Percentiles rank a stretch among this genome's conserved stretches.
phyloP scores from a whole-genome alignment of 2,797 vertebrate genomes.

The Alcedo atthis region DNA sequence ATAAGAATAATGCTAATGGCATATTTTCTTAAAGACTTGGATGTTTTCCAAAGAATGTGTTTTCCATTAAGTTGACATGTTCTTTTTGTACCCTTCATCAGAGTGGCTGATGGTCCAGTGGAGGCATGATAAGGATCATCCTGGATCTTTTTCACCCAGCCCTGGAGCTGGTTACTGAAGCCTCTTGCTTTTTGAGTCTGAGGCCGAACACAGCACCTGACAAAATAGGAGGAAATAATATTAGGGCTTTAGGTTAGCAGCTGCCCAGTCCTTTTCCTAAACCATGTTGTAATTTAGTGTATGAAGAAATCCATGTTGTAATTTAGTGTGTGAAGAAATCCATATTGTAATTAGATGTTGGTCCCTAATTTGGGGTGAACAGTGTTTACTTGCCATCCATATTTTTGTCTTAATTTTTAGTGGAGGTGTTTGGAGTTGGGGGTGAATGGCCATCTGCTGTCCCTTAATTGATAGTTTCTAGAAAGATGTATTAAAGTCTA shows the following conservation, averaged over 20 bases:
- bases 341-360: background rate
- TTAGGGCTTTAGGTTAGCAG: background rate
- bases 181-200: background rate
- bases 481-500: background rate
- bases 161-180: background rate
- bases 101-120: background rate
- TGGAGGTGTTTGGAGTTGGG: background rate
- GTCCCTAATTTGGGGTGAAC: background rate
- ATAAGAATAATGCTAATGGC: background rate
- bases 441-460: background rate
- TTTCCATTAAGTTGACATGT: background rate
- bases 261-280: background rate
- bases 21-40: conserved; percentile 14
- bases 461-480: background rate
- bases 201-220: background rate
- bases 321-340: background rate
- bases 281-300: background rate
- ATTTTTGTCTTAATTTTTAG: background rate
- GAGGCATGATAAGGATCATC: background rate
- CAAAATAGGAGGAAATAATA: background rate
- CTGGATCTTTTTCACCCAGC: background rate
- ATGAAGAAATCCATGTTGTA: background rate
- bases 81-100: background rate
- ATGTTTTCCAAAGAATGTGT: background rate
- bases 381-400: background rate